Percentiles rank a stretch among this genome's conserved stretches.
These are phyloP conservation scores for Glandiceps talaboti DNA, from an alignment of 53 echinoderm and acorn worm species.

Conservation along the genomic window DNA sequence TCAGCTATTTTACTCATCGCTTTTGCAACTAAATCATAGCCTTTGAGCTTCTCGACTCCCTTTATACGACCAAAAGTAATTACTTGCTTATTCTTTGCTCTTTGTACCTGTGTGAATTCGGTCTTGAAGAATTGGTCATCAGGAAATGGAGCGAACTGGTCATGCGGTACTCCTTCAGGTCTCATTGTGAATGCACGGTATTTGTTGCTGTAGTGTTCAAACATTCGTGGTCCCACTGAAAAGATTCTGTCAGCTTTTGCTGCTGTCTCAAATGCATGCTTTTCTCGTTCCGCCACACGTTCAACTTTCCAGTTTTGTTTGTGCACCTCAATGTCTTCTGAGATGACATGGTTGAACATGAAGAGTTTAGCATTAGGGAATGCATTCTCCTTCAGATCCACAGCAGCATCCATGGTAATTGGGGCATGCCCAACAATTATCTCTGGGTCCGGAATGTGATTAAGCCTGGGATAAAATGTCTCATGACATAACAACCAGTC, in stretches of 20 bases:
- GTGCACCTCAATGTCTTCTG: background rate
- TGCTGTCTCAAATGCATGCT: background rate
- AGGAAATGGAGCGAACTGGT: background rate
- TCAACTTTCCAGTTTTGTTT: background rate
- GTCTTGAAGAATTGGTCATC: background rate
- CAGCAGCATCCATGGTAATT: background rate
- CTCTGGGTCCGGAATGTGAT: background rate
- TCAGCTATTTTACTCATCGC: background rate
- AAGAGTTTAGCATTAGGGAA: background rate
- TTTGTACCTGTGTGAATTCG: background rate
- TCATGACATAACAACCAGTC: background rate
- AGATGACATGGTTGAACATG: background rate
- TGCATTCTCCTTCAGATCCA: background rate
- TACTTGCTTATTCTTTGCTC: background rate
- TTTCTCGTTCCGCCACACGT: background rate
- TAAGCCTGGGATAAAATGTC: background rate
- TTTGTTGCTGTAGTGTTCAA: background rate
- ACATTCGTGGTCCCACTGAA: background rate
- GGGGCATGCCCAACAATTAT: background rate
- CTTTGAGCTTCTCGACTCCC: background rate
- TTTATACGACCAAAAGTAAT: background rate
- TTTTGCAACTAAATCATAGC: background rate
- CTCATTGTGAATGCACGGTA: background rate
- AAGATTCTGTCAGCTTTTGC: background rate
- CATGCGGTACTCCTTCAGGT: background rate